These are phyloP conservation scores for Vidua chalybeata DNA, from an alignment of 2,113 vertebrate genomes.

Conservation along the genomic window DNA sequence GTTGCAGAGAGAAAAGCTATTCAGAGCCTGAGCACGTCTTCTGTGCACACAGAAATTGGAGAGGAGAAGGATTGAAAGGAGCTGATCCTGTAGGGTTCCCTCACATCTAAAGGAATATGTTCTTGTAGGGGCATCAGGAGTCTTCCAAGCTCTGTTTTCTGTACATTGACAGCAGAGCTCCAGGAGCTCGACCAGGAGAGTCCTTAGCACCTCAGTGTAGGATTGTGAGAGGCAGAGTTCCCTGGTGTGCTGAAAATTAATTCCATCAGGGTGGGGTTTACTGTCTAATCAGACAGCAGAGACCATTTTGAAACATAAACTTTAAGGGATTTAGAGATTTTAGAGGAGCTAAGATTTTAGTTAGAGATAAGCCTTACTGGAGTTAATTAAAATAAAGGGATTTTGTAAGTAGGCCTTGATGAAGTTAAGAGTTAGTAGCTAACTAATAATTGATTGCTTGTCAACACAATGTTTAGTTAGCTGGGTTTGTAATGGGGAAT, in stretches of 20 bases:
- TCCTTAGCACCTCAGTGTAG: background rate
- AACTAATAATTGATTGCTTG: no score
- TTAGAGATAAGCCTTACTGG: no score
- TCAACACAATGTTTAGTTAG: no score
- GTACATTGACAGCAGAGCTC: background rate
- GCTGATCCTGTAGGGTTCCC: background rate
- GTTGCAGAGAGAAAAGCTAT: slow-evolving; percentile 24
- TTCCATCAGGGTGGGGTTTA: background rate
- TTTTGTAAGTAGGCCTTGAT: no score
- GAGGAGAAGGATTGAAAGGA: background rate
- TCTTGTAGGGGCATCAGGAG: background rate
- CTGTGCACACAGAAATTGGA: background rate
- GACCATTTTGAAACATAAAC: background rate
- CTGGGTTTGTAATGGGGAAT: no score
- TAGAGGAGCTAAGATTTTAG: no score
- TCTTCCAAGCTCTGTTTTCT: background rate
- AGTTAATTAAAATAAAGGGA: no score
- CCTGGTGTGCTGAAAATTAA: background rate
- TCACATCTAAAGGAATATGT: background rate
- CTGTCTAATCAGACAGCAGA: slow-evolving; percentile 3
- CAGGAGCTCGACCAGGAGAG: background rate
- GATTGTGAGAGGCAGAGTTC: background rate
- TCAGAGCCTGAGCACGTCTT: background rate
- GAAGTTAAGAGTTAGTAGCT: no score
- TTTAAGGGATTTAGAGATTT: no score